Percentiles rank a stretch among this genome's conserved stretches.
Conservation (phyloP, 2,888 invertebrate species). For the Gnatocerus cornutus region DNA sequence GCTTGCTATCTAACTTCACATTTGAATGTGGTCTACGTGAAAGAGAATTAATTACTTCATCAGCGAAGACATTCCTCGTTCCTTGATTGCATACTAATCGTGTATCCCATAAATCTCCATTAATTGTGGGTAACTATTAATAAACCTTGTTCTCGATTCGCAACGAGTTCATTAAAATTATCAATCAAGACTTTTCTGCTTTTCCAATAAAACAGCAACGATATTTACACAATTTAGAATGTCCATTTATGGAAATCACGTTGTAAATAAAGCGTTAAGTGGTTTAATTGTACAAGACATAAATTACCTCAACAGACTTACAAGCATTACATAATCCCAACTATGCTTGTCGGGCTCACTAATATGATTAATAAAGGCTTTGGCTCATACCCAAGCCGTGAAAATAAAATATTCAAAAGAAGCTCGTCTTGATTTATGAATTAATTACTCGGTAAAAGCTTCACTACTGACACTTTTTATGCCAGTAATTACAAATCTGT, state of each 20-base stretch:
- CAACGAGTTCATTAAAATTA: slow-evolving; percentile 14
- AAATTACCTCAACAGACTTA: slow-evolving; percentile 31
- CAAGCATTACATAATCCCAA: slow-evolving; percentile 38
- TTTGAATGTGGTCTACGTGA: slow-evolving; percentile 5
- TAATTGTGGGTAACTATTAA: slow-evolving; percentile 34
- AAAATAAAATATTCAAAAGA: slow-evolving; percentile 53
- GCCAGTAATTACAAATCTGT: slow-evolving; percentile 33
- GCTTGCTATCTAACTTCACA: too few species aligned
- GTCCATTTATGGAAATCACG: slow-evolving; percentile 19
- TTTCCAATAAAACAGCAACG: slow-evolving; percentile 13
- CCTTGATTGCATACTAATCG: slow-evolving; percentile 31
- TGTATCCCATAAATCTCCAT: slow-evolving; percentile 35
- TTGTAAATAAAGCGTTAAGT: slow-evolving; percentile 30
- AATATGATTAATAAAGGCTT: slow-evolving; percentile 43
- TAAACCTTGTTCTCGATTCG: slow-evolving; percentile 40
- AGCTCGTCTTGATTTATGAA: slow-evolving; percentile 59
- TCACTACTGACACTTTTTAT: slow-evolving; percentile 20
- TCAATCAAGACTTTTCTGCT: slow-evolving; percentile 17
- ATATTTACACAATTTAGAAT: slow-evolving; percentile 29
- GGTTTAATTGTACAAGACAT: slow-evolving; percentile 37
- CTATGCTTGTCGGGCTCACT: slow-evolving; percentile 30
- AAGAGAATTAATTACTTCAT: slow-evolving; percentile 20
- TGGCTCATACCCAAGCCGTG: slow-evolving; percentile 52
- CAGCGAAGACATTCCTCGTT: slow-evolving; percentile 21
- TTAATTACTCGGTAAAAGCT: slow-evolving; percentile 60